Base-by-base conservation (phyloP, 2,797 vertebrate genomes). In the Hydrophis major region DNA sequence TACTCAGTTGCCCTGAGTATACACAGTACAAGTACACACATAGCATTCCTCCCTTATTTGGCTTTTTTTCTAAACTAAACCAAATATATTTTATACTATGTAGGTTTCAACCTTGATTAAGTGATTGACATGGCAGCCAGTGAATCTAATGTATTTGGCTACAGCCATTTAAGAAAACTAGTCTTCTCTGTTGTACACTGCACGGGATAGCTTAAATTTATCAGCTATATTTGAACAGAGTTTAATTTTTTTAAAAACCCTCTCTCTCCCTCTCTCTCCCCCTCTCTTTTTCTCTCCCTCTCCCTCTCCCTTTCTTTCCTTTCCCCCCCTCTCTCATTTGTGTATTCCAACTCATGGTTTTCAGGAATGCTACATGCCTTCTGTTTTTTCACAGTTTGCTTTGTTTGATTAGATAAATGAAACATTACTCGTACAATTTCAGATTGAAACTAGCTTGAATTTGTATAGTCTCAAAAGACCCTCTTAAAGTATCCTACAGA, bases 361-460 rank as follows among this genome's bases (percentile, higher is more conserved):
- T 93, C 83, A 88, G 93, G 60, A 61, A 37, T 55, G 12, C 50
- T 59, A 91, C 14, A 90, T 42, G 8, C 69, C 12, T 91, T 87
- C 0, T 91, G 3, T 25, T 59, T 78, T 18, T 88, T 0, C 88
- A 0, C 2, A 32, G 22, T n/a, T 94, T 89, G 55, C 20, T 66
- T 90, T 56, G 69, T 74, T 25, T 37, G 47, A 90, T 60, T 92
- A 92, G 86, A 86, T 37, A 74, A 37, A 25, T 42, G 90, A 93
- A 83, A 92, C 93, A 92, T 66, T 0, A 87, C 32, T 74, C 0
- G 0, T 83, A 20, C 4, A 10, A 6, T 27, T 94, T 92, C 90
- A 47, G 37, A 47, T 4, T 25, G 7, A 74, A 78, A 95, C 93
- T 87, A 94, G 6, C 37, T 83, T 96, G 83, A 91, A 86, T 28